Base-by-base conservation (phyloP, 1,140 invertebrate genomes). In the Cylas formicarius region DNA sequence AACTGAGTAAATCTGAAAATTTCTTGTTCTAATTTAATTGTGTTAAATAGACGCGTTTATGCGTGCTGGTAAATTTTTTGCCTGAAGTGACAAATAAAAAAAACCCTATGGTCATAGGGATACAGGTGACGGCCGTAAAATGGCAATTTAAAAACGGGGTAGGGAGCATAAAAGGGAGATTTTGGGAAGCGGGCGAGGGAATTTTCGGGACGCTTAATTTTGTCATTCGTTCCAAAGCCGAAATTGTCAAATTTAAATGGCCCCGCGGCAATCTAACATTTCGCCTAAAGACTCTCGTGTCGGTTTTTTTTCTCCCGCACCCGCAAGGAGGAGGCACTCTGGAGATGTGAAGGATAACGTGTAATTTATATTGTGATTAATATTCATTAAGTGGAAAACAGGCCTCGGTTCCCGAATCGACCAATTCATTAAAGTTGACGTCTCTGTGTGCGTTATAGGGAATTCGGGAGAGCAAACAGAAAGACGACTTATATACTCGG, bases 321-420 rank as follows among this genome's bases (percentile, higher is more conserved):
- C 24, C 9, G 13, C 7, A 42, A 23, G 29, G 34, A 28, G 40
- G 22, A 31, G 24, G 32, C 18, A 18, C 38, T 16, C 32, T 37
- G 13, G 24, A 14, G 32, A 45, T 45, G 43, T 31, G 34, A 24
- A 24, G 43, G 43, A 45, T 45, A 45, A 45, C 17, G 43, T 37
- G 43, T 37, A 45, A 45, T 45, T 45, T 45, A 45, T 36, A 45
- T 45, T 45, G 43, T 45, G 43, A 45, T 45, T 45, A 45, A 45
- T 45, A 45, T 45, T 45, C 43, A 45, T 45, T 45, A 45, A 26
- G 24, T 18, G 33, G 13, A 4, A 22, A 21, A 35, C 32, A 20
- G 24, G 8, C 32, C 43, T 9, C 13, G 11, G 21, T 31, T 28
- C 34, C 19, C 43, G 7, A 7, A 37, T 45, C 43, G 33, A 45